Base-by-base conservation (phyloP, 2,888 invertebrate species). In the Lasioglossum oenotherae region DNA sequence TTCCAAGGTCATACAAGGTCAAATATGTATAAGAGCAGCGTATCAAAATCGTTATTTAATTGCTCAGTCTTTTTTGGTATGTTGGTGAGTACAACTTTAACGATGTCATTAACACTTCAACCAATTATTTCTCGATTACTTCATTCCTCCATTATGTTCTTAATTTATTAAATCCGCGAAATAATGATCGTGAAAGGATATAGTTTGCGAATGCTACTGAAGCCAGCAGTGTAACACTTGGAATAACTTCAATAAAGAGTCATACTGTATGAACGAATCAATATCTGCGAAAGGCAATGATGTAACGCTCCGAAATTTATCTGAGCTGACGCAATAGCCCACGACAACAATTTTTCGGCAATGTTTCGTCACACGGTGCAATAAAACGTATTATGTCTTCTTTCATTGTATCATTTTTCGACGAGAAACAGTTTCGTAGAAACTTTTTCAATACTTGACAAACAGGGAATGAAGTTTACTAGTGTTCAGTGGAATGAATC, bases 211-310 rank as follows among this genome's bases (percentile, higher is more conserved):
- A 31, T 38, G 16, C 6, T 10, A 67, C n/a, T 14, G 46, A 49
- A 19, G 12, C 69, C n/a, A 44, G 41, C 19, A 41, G 19, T 19
- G 49, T 53, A 53, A 67, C 35, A 71, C 41, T 57, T 31, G 67
- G 81, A 80, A 74, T 74, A 67, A 74, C 53, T 80, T 80, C 74
- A 46, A 44, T 27, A 57, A 72, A 16, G 35, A 49, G 14, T 72
- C 41, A n/a, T 31, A 38, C 53, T 38, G 44, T 23, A 44, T 49
- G n/a, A n/a, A 67, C 38, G 53, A 82, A 79, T 82, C 82, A 69
- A 82, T 82, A 82, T 67, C 44, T 46, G 27, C 27, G 27, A 49
- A 69, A 80, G 44, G 35, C 67, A 67, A 74, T 69, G 82, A 82
- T 74, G 82, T 74, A 82, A 80, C 44, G 16, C 35, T 16, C 53